These are phyloP conservation scores for Lipotes vexillifer DNA, from an alignment of 2,113 vertebrate species.

Conservation along the genomic window DNA sequence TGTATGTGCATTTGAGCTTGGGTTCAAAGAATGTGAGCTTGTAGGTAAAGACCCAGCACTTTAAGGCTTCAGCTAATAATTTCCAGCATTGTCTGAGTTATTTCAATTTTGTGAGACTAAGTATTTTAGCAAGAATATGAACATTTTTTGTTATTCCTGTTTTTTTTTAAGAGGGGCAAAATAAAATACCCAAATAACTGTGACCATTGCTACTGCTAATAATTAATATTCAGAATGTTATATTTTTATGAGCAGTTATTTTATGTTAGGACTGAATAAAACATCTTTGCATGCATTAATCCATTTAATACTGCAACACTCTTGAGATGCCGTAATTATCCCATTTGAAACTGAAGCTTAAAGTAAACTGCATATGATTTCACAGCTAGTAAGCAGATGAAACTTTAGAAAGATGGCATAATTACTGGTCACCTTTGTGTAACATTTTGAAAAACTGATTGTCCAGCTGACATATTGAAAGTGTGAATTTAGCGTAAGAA, in stretches of 20 bases:
- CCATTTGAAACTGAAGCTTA: neutral
- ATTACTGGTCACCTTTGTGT: neutral
- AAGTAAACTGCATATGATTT: neutral
- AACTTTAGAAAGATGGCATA: neutral
- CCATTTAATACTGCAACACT: neutral
- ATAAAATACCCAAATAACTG: neutral
- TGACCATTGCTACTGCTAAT: neutral
- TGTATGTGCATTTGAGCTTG: neutral
- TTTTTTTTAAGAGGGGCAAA: neutral
- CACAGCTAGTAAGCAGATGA: neutral
- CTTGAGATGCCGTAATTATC: neutral
- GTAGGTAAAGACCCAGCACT: neutral
- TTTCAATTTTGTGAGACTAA: neutral
- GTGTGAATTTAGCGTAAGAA: neutral
- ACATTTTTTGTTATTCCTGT: neutral
- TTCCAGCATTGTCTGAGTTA: neutral
- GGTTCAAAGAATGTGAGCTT: neutral
- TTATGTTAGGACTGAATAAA: neutral
- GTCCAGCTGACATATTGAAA: neutral
- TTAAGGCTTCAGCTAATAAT: neutral
- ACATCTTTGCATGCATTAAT: neutral
- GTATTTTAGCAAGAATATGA: neutral
- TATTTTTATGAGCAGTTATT: neutral
- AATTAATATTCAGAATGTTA: conserved; percentile 4
- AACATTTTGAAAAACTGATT: neutral